phyloP scores from a whole-genome alignment of 2,113 vertebrate species.

The Hemiscyllium ocellatum region DNA sequence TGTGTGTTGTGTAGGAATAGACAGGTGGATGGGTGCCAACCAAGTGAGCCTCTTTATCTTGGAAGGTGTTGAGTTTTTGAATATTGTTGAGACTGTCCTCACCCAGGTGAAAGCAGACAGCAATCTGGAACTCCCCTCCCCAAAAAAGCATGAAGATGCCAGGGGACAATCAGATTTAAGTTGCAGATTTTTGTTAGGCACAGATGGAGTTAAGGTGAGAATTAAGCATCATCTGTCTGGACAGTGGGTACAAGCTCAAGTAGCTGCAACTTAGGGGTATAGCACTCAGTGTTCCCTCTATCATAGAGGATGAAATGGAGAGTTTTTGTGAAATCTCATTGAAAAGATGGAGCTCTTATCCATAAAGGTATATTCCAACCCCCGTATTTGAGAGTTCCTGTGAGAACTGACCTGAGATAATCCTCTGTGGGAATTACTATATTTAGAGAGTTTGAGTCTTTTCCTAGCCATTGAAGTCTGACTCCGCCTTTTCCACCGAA shows the following conservation, averaged over 20 bases:
- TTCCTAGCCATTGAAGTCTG: background rate
- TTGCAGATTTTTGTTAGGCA: background rate
- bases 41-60: no score
- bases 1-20: no score
- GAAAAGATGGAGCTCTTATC: background rate
- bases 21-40: no score
- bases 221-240: background rate
- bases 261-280: background rate
- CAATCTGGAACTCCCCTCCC: background rate
- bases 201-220: background rate
- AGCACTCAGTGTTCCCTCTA: background rate
- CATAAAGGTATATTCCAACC: background rate
- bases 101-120: background rate
- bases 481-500: background rate
- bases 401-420: background rate
- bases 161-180: background rate
- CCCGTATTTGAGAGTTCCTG: background rate
- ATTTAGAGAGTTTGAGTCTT: background rate
- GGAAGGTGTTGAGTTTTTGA: no score
- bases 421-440: background rate
- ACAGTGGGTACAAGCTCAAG: background rate
- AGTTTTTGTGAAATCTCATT: background rate
- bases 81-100: background rate
- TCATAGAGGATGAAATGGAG: background rate
- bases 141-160: background rate